Base-by-base conservation (phyloP, 2,888 invertebrate genomes). In the Hyposoter didymator region DNA sequence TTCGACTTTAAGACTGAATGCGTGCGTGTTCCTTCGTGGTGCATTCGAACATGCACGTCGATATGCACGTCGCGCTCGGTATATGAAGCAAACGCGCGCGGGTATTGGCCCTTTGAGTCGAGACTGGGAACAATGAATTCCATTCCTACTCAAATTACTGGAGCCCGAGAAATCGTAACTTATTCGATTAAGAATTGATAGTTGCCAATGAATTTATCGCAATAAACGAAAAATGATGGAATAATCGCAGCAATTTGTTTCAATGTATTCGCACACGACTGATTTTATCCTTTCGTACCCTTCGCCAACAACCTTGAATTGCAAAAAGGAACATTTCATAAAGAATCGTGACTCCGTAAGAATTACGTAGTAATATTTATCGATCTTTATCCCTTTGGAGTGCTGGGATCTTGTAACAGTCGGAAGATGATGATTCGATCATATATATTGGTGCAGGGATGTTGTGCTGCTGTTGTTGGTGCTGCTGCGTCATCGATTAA, bases 401-500 rank as follows among this genome's bases (percentile, higher is more conserved):
- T 35, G 14, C 22, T 62, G 22, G 43, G 49, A 39, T 72, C 73
- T 83, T 45, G 73, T 67, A 83, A 74, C 45, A 12, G 22, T 43
- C 47, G 52, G 39, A 49, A 47, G 69, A 75, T 12, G 78, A 78
- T 79, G 84, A 79, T 78, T 79, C 73, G 75, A 84, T 78, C 78
- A 55, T 59, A 62, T 70, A 59, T 70, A 59, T 59, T 70, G 70
- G 52, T 70, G 72, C 59, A 85, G 79, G 47, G 69, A 82, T 47
- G 52, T 82, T 75, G 66, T 17, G 82, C 79, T 59, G 28, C 59
- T 59, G 55, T 22, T 28, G 59, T 59, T 59, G 39, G 39, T 39
- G 59, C 59, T 55, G 55, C 55, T 75, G 72, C 75, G 82, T 82
- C 82, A 85, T 85, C 85, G 79, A 85, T 85, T 72, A 79, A 82